Conservation (phyloP, 2,113 vertebrate genomes). For the Phylloscopus trochiloides region DNA sequence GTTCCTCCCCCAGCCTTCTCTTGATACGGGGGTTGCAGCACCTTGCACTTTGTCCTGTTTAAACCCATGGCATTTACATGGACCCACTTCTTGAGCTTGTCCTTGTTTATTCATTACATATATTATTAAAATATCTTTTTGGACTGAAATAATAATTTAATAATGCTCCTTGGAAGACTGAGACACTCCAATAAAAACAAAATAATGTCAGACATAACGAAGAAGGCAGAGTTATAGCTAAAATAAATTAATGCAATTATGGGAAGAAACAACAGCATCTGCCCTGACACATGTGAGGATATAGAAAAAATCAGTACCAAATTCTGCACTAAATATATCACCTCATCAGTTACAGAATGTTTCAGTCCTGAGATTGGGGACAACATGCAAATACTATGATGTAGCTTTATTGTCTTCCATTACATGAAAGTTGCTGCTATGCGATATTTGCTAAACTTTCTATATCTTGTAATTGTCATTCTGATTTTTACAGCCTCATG, state of each 20-base stretch:
- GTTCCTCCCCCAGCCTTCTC: background rate
- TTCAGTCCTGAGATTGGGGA: background rate
- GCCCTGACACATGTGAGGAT: background rate
- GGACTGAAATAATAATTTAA: background rate
- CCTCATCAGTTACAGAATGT: background rate
- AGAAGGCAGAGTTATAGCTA: background rate
- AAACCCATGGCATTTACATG: background rate
- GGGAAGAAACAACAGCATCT: background rate
- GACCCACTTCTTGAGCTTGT: too few relatives aligned
- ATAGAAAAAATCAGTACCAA: background rate
- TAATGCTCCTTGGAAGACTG: background rate
- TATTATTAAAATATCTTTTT: background rate
- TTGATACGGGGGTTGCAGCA: background rate
- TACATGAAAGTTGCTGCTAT: background rate
- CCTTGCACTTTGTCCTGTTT: background rate
- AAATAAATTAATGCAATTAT: background rate
- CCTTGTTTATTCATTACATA: background rate
- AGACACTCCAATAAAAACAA: background rate
- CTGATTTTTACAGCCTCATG: background rate
- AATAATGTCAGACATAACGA: background rate
- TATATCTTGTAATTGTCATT: background rate
- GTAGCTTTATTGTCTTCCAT: background rate
- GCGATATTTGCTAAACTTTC: background rate
- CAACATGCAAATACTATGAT: background rate
- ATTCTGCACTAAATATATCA: background rate